phyloP scores from a whole-genome alignment of 2,797 vertebrate species.

The Rhinophrynus dorsalis region DNA sequence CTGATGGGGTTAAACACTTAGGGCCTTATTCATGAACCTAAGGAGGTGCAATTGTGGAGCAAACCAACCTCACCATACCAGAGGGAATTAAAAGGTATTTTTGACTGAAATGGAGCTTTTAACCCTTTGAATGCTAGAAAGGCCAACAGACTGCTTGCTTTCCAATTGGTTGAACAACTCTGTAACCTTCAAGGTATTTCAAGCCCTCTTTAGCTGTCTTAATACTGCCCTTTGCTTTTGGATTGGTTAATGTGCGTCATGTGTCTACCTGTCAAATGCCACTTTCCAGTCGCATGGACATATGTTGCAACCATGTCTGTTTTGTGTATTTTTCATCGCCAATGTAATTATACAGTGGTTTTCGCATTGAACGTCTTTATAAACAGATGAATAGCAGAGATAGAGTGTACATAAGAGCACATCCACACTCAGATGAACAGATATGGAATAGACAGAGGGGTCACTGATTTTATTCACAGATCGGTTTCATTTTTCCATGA shows the following conservation, averaged over 20 bases:
- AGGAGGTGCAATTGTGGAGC: too few species aligned
- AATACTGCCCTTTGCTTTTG: too few species aligned
- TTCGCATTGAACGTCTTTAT: constrained; percentile 26
- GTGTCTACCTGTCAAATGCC: constrained; percentile 23
- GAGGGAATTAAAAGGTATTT: too few species aligned
- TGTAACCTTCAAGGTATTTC: too few species aligned
- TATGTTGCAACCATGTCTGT: constrained; percentile 35
- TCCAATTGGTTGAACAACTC: too few species aligned
- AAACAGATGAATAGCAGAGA: constrained; percentile 39
- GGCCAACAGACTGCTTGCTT: too few species aligned
- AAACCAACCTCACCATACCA: too few species aligned
- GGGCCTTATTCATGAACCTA: too few species aligned
- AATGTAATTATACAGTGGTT: constrained; percentile 23
- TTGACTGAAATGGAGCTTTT: too few species aligned
- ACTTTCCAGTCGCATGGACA: constrained; percentile 1
- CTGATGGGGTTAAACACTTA: too few species aligned
- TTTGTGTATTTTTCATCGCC: constrained; percentile 26
- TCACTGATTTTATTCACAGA: constrained; percentile 27
- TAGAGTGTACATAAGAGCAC: background rate
- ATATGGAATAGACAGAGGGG: constrained; percentile 22
- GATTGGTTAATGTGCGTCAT: background rate
- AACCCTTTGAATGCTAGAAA: too few species aligned
- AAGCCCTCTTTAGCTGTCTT: too few species aligned
- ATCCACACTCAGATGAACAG: constrained; percentile 22
- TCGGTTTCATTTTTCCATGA: constrained; percentile 35